phyloP scores from a whole-genome alignment of 2,113 vertebrate species.

The Galemys pyrenaicus region DNA sequence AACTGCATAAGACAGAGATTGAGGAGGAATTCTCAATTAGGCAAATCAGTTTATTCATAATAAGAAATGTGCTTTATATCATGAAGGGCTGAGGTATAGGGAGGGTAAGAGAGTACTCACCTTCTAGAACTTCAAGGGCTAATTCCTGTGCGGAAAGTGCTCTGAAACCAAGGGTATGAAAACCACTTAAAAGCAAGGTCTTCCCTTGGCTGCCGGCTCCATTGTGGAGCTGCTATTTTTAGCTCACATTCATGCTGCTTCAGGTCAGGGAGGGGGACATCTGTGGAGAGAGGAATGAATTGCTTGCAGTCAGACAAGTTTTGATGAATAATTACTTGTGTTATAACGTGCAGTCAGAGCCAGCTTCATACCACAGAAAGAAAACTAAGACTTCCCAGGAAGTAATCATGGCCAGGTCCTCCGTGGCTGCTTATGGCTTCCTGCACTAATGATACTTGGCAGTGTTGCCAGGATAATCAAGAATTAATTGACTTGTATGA shows the following conservation, averaged over 20 bases:
- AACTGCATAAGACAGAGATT: background rate
- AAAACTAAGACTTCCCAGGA: slow-evolving; percentile 46
- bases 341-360: slow-evolving; percentile 34
- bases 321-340: slow-evolving; percentile 73
- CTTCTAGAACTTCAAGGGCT: background rate
- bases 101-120: background rate
- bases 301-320: slow-evolving; percentile 61
- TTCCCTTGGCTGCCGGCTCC: background rate
- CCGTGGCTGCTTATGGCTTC: background rate
- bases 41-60: background rate
- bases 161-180: background rate
- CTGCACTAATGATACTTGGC: slow-evolving; percentile 24
- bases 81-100: background rate
- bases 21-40: background rate
- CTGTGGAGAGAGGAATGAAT: slow-evolving; percentile 48
- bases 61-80: background rate
- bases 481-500: slow-evolving; percentile 47
- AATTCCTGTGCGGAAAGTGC: background rate
- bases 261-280: slow-evolving; percentile 29
- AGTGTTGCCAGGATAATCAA: background rate
- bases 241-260: slow-evolving; percentile 46
- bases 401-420: background rate
- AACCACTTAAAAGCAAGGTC: background rate
- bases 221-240: slow-evolving; percentile 63
- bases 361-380: background rate